These are phyloP conservation scores for Notodonta ziczac DNA, from an alignment of 2,888 invertebrate species.

Conservation along the genomic window DNA sequence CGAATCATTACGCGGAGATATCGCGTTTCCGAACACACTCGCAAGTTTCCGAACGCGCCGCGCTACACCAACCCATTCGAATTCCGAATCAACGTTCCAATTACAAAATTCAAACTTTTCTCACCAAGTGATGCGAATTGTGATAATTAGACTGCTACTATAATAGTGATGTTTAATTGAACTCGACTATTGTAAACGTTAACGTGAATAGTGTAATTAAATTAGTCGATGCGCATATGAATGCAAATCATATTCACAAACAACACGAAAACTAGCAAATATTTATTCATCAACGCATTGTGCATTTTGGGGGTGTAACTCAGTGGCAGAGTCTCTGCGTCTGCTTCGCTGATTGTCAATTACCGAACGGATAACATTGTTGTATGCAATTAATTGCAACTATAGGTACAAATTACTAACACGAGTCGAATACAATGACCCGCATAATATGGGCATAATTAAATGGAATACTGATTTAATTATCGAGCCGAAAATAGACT, in stretches of 20 bases:
- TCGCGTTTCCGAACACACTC: constrained; percentile 56
- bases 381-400: constrained; percentile 25
- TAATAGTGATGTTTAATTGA: constrained; percentile 43
- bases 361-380: constrained; percentile 15
- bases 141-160: constrained; percentile 52
- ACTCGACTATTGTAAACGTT: constrained; percentile 35
- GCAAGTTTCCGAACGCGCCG: constrained; percentile 53
- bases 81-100: constrained; percentile 40
- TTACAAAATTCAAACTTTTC: constrained; percentile 24
- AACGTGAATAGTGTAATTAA: constrained; percentile 49
- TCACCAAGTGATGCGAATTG: constrained; percentile 45
- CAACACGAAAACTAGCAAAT: constrained; percentile 21
- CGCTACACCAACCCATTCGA: constrained; percentile 36
- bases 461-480: not conserved
- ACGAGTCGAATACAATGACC: constrained; percentile 27
- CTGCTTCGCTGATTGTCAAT: too few species aligned
- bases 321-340: too few species aligned
- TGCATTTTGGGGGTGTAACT: too few species aligned
- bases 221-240: constrained; percentile 40
- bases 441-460: constrained; percentile 24
- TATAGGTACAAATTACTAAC: constrained; percentile 26
- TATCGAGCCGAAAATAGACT: not conserved
- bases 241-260: constrained; percentile 30
- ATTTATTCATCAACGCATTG: constrained; percentile 15
- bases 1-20: constrained; percentile 70